These are phyloP conservation scores for Danaus plexippus DNA, from an alignment of 1,140 invertebrate genomes.

Conservation along the genomic window DNA sequence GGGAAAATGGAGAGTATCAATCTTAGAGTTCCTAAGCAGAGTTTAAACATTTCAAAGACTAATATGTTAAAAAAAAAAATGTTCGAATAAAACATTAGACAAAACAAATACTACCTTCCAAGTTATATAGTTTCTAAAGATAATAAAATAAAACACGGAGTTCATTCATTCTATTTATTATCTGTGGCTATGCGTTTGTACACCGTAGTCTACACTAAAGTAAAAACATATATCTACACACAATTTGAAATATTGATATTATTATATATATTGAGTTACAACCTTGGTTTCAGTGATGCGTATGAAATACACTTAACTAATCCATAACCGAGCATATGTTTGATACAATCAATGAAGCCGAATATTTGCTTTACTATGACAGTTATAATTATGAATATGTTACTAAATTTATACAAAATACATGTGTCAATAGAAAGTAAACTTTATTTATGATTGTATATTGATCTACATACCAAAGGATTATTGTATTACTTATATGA, in stretches of 20 bases:
- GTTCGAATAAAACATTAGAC: too few relatives aligned
- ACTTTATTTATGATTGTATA: neutral
- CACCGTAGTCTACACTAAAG: slow-evolving; percentile 61
- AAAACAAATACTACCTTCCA: too few relatives aligned
- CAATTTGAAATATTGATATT: slow-evolving; percentile 40
- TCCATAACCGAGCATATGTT: slow-evolving; percentile 16
- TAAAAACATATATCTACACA: slow-evolving; percentile 68
- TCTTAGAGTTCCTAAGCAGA: too few relatives aligned
- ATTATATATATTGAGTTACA: slow-evolving; percentile 62
- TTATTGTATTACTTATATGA: slow-evolving; percentile 18
- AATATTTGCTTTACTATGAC: neutral
- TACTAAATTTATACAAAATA: neutral
- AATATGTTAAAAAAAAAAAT: too few relatives aligned
- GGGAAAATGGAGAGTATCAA: too few relatives aligned
- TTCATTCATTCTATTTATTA: slow-evolving; percentile 60
- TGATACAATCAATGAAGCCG: slow-evolving; percentile 14
- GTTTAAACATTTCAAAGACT: too few relatives aligned
- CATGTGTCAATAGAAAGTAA: neutral
- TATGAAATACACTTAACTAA: slow-evolving; percentile 33
- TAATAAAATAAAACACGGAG: slow-evolving; percentile 18
- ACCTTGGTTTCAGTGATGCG: slow-evolving; percentile 63
- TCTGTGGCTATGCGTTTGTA: slow-evolving; percentile 61
- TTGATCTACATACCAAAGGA: neutral
- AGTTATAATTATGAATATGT: slow-evolving; percentile 7
- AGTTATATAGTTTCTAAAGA: too few relatives aligned